Evolutionary conservation across 2,113 vertebrate species (phyloP).

Genomic region (Cynoglossus semilaevis): DNA sequence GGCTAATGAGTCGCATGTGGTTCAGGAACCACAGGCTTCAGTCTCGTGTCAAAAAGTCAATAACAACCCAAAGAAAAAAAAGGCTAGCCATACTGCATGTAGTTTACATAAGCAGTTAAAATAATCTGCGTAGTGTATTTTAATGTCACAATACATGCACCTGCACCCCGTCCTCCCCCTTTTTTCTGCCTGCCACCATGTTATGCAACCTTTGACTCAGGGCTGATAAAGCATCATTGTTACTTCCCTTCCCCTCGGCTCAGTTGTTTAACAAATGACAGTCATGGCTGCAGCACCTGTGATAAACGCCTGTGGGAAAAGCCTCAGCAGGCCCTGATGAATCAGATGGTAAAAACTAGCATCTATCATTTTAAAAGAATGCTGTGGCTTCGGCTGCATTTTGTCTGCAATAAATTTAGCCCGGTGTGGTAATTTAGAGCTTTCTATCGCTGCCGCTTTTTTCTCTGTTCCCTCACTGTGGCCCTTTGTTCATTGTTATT

Average conservation of each 20-base stretch:
- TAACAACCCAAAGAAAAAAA: no score
- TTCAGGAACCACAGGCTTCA: no score
- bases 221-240: not conserved
- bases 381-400: not conserved
- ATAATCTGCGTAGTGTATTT: no score
- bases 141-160: no score
- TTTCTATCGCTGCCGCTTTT: not conserved
- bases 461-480: not conserved
- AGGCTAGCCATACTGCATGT: no score
- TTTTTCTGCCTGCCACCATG: not conserved
- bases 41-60: no score
- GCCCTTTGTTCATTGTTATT: not conserved
- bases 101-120: no score
- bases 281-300: not conserved
- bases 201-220: not conserved
- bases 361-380: not conserved
- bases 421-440: not conserved
- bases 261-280: not conserved
- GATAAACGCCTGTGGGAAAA: not conserved
- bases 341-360: not conserved
- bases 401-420: not conserved
- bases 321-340: not conserved
- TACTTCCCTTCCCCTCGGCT: not conserved
- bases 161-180: no score
- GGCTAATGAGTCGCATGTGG: no score